Evolutionary conservation across 2,888 invertebrate genomes (phyloP), one percentile per base, ranked within the genome.

Genomic region (Euplexia lucipara): DNA sequence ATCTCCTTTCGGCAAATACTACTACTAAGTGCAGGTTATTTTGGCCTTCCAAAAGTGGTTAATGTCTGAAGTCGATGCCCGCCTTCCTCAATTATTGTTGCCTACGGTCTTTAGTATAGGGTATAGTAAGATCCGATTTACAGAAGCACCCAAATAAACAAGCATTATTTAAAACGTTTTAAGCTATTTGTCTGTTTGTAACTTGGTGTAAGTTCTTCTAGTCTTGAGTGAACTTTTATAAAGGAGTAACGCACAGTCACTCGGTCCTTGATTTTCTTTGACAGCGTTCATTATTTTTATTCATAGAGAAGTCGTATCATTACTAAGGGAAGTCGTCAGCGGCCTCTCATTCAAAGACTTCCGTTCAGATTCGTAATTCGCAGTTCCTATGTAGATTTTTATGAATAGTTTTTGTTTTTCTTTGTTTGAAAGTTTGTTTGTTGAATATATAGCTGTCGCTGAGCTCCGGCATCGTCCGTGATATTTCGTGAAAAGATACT

Each of bases 241-340:
- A 26, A 26, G 2, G 26, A 26, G 26, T 18, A 37, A 34, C 20
- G 12, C 16, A 51, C 7, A 34, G 14, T 30, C 32, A 35, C 10
- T 66, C 34, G 18, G 45, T 66, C 54, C 62, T 63, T 65, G 35
- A 47, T 70, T 61, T 67, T 47, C 34, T 70, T 56, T 53, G 61
- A 57, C 49, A 54, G 39, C 47, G 32, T 63, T 67, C 69, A 66
- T 75, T 68, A 66, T 75, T 75, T 75, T 65, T 75, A 63, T 75
- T 75, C 54, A 63, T 41, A 32, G 34, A 42, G 35, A 62, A 58
- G 59, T 72, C 48, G 41, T 63, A 49, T 64, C 52, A 70, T 78
- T 70, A 71, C 53, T 10, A 60, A 49, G 54, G 39, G 52, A 60
- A 68, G 48, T 67, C 41, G 68, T 66, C 60, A 64, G 47, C 45